Evolutionary conservation across 2,113 vertebrate genomes (phyloP).

Genomic region (Columba janthina): DNA sequence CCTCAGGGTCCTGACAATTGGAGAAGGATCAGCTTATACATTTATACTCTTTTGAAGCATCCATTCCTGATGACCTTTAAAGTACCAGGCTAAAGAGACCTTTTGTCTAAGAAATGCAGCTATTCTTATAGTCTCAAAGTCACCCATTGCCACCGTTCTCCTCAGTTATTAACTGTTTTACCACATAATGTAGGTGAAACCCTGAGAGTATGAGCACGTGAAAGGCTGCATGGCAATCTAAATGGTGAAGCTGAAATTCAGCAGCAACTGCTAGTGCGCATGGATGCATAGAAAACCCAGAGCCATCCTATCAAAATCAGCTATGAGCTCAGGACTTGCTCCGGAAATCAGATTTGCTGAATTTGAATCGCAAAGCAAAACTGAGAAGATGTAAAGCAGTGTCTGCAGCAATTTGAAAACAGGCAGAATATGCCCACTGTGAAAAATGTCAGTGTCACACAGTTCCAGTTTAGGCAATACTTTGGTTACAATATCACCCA

Average conservation of each 20-base stretch:
- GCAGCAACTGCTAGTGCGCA: not conserved
- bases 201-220: accelerated
- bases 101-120: not conserved
- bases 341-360: not conserved
- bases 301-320: not conserved
- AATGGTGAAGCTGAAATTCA: not conserved
- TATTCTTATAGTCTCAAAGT: not conserved
- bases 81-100: not conserved
- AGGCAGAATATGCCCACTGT: accelerated
- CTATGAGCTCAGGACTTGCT: not conserved
- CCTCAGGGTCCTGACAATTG: not conserved
- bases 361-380: not conserved
- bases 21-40: not conserved
- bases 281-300: not conserved
- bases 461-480: not conserved
- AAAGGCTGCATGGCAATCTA: not conserved
- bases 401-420: not conserved
- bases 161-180: not conserved
- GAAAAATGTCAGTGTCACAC: not conserved
- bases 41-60: not conserved
- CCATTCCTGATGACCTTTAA: not conserved
- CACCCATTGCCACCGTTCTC: accelerated
- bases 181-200: not conserved
- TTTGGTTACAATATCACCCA: not conserved
- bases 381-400: not conserved